These are phyloP conservation scores for Varanus salvator DNA, from an alignment of 2,113 vertebrate species.

Conservation along the genomic window DNA sequence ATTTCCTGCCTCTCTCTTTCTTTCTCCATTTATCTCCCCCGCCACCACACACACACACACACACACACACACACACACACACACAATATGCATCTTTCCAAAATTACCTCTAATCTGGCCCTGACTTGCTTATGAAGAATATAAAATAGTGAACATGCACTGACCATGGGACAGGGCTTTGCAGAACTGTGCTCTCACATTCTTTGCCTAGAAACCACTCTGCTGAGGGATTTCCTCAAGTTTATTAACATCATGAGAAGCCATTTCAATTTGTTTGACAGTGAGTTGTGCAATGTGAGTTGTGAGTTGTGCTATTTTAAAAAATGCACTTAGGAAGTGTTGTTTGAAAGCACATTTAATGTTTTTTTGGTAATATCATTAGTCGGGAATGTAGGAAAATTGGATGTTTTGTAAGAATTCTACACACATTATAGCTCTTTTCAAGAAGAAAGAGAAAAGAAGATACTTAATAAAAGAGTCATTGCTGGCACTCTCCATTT, in stretches of 20 bases:
- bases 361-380: slow-evolving; percentile 34
- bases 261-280: slow-evolving; percentile 46
- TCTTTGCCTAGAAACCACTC: not conserved
- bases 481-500: not conserved
- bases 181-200: not conserved
- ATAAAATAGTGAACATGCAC: not conserved
- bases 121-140: not conserved
- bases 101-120: not conserved
- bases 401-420: slow-evolving; percentile 22
- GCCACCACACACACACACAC: too few relatives aligned
- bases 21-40: not conserved
- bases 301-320: not conserved
- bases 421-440: not conserved
- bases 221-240: slow-evolving; percentile 19
- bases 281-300: slow-evolving; percentile 15
- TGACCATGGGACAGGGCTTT: slow-evolving; percentile 12
- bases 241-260: slow-evolving; percentile 47
- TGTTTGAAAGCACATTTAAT: not conserved
- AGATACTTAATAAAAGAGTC: not conserved
- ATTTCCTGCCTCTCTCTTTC: not conserved
- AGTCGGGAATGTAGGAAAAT: slow-evolving; percentile 9
- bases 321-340: slow-evolving; percentile 36
- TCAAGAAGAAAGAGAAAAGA: not conserved
- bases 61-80: too few relatives aligned
- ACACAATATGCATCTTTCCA: not conserved